A percentile compares a stretch with the other conserved stretches of the same genome.
Conservation (phyloP, 1,140 invertebrate genomes). For the Drosophila sechellia region DNA sequence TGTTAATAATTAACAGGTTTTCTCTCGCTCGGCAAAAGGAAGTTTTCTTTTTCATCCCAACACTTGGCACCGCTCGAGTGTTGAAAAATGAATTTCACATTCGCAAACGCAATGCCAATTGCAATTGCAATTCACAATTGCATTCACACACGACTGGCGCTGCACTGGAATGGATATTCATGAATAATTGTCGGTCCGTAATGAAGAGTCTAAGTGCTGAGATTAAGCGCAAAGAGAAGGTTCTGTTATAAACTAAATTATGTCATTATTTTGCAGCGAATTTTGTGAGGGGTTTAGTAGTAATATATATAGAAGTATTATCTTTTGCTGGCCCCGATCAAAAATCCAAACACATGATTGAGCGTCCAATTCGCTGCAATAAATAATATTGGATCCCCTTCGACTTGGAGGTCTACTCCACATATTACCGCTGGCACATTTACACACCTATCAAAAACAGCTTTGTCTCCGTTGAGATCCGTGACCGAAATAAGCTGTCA, state of each 20-base stretch:
- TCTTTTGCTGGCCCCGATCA: neutral
- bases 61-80: constrained; percentile 59
- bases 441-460: constrained; percentile 66
- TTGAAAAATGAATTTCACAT: constrained; percentile 67
- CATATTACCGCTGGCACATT: constrained; percentile 59
- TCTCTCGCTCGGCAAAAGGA: constrained; percentile 44
- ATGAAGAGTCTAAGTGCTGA: constrained; percentile 71
- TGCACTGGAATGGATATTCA: constrained; percentile 32
- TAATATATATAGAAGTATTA: too few relatives aligned
- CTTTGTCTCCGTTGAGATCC: constrained; percentile 52
- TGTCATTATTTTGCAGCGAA: constrained; percentile 17
- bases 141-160: constrained; percentile 48
- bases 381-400: constrained; percentile 30
- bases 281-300: neutral
- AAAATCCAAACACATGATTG: constrained; percentile 26
- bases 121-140: constrained; percentile 47
- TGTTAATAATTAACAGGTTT: constrained; percentile 83
- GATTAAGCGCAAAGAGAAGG: constrained; percentile 26
- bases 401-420: constrained; percentile 31
- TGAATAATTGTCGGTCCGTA: constrained; percentile 54
- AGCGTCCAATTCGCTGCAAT: constrained; percentile 1
- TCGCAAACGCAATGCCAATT: constrained; percentile 21
- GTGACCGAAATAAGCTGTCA: constrained; percentile 63
- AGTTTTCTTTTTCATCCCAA: constrained; percentile 27
- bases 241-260: constrained; percentile 10